Percentiles rank a stretch among this genome's conserved stretches.
These are phyloP conservation scores for Neodiprion pinetum DNA, from an alignment of 1,140 invertebrate genomes.

Conservation along the genomic window DNA sequence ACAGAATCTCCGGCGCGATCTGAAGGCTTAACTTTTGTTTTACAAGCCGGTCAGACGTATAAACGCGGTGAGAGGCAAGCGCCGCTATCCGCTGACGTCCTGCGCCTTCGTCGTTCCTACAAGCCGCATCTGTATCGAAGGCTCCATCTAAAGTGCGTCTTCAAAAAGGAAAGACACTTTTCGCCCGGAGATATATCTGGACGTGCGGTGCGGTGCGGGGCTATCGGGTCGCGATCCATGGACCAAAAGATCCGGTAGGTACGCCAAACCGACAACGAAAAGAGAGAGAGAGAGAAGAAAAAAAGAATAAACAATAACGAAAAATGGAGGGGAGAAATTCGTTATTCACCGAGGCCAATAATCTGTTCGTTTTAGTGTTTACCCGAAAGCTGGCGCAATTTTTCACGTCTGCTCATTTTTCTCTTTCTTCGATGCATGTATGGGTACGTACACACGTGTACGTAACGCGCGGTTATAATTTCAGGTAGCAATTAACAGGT, in stretches of 20 bases:
- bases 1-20: slow-evolving; percentile 38
- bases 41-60: slow-evolving; percentile 11
- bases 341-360: neutral
- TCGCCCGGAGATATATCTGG: slow-evolving; percentile 2
- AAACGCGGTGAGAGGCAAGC: neutral
- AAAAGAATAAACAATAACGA: neutral
- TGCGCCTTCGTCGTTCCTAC: slow-evolving; percentile 26
- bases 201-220: neutral
- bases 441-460: neutral
- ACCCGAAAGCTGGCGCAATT: neutral
- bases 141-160: slow-evolving; percentile 41
- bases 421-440: neutral
- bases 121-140: slow-evolving; percentile 30
- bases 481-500: neutral
- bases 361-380: neutral
- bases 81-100: neutral
- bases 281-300: neutral
- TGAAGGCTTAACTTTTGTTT: slow-evolving; percentile 15
- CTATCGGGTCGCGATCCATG: slow-evolving; percentile 5
- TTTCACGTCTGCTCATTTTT: neutral
- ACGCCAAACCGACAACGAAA: neutral
- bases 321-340: too few relatives aligned
- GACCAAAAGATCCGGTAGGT: slow-evolving; percentile 6
- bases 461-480: neutral
- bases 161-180: slow-evolving; percentile 10